phyloP scores from a whole-genome alignment of 2,797 vertebrate genomes.

The Macrochelys suwanniensis region DNA sequence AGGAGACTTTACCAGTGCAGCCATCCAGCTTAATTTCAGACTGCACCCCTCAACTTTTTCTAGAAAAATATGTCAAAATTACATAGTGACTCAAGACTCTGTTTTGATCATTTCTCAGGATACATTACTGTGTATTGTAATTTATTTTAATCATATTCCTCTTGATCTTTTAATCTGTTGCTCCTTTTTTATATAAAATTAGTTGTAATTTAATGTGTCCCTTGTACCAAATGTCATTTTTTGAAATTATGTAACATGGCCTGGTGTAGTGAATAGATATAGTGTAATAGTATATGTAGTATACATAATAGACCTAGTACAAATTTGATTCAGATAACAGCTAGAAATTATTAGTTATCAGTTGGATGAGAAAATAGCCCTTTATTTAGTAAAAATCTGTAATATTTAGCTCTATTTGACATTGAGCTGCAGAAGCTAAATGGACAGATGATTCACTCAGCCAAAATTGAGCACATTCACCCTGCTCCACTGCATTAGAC shows the following conservation, averaged over 20 bases:
- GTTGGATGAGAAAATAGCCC: conserved; percentile 10
- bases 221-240: background rate
- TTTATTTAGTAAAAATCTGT: background rate
- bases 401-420: conserved; percentile 49
- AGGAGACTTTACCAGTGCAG: background rate
- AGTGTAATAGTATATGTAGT: background rate
- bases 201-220: background rate
- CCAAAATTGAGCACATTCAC: conserved; percentile 25
- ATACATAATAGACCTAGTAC: background rate
- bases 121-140: background rate
- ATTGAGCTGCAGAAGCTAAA: conserved; percentile 26
- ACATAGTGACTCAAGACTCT: background rate
- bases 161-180: background rate
- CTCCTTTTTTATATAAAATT: background rate
- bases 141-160: background rate
- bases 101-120: background rate
- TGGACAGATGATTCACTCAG: conserved; percentile 24
- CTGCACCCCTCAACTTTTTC: background rate
- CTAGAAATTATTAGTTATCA: conserved; percentile 22
- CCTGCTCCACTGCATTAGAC: background rate
- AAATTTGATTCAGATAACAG: background rate
- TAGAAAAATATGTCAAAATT: background rate
- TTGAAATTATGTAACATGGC: background rate
- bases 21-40: background rate
- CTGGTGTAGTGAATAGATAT: background rate